Evolutionary conservation across 1,140 invertebrate species (phyloP), one percentile per base, ranked within the genome.

Genomic region (Liolophura sinensis): DNA sequence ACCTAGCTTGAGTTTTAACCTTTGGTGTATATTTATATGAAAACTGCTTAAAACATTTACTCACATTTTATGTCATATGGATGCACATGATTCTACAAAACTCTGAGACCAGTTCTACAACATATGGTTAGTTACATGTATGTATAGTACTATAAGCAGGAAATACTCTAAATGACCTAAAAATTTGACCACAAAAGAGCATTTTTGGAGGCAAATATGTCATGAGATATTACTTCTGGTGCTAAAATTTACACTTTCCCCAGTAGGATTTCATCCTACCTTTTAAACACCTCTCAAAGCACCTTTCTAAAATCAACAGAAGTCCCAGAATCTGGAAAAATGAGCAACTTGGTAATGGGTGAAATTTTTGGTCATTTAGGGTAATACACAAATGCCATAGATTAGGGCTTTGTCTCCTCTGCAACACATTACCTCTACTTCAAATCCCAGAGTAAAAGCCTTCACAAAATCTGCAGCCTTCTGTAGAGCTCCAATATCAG

Each of bases 401-500:
- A 12, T 56, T 12, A 15, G 15, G 24, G 16, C 14, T 7, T 54
- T 47, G 60, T 7, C 15, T 47, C 16, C 50, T 25, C 11, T 55
- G 15, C 51, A 24, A 66, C 31, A 78, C 81, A n/a, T 82, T 74
- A 86, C 85, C 65, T 99, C 95, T 3, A 99, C 92, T 75, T 98
- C 96, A 87, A 99, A 99, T 12, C 98, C 97, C 76, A 92, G 91
- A 24, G 96, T 87, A 83, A 99, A 99, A 14, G 97, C 97, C 86
- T 92, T 92, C 0, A 99, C 92, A 89, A 99, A 99, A 87, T 99
- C 97, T 20, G 95, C 94, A 58, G 92, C 97, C 87, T 98, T 99
- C 82, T 99, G 97, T 64, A 99, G 86, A 83, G 96, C 92, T 24
- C 90, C 82, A 71, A 95, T 91, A 76, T 98, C 95, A 69, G 90